phyloP scores from a whole-genome alignment of 2,888 invertebrate species.

The Athalia cordata region DNA sequence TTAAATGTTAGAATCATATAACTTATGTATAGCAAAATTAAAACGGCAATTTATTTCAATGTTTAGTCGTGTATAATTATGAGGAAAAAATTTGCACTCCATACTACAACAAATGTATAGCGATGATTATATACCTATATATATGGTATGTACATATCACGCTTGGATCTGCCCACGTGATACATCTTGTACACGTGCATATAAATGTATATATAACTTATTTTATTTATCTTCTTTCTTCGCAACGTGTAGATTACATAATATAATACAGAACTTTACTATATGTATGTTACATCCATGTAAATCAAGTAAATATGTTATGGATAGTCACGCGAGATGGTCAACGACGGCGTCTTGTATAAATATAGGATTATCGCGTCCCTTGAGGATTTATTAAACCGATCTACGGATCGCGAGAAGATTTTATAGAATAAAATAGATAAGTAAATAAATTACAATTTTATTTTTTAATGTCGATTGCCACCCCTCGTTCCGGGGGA shows the following conservation, averaged over 20 bases:
- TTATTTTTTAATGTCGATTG: conserved; percentile 5
- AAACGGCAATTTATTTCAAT: neutral
- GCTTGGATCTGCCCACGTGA: too few species aligned
- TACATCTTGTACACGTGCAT: too few species aligned
- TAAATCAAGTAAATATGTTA: conserved; percentile 8
- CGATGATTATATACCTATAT: too few species aligned
- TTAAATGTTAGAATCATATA: conserved; percentile 29
- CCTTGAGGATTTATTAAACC: neutral
- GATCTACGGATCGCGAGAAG: neutral
- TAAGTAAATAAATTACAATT: neutral
- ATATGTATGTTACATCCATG: too few species aligned
- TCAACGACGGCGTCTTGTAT: neutral
- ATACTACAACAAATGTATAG: too few species aligned
- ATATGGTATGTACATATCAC: too few species aligned
- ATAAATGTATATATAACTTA: too few species aligned
- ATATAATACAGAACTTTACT: too few species aligned
- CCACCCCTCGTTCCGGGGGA: neutral
- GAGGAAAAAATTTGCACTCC: neutral
- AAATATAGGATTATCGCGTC: neutral
- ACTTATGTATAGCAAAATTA: neutral
- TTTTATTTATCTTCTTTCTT: too few species aligned
- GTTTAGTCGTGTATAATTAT: too few species aligned
- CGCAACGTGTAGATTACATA: too few species aligned
- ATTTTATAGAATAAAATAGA: too few species aligned
- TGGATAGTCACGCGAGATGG: neutral